Base-by-base conservation (phyloP, 2,888 invertebrate genomes). In the Linyphia triangularis region DNA sequence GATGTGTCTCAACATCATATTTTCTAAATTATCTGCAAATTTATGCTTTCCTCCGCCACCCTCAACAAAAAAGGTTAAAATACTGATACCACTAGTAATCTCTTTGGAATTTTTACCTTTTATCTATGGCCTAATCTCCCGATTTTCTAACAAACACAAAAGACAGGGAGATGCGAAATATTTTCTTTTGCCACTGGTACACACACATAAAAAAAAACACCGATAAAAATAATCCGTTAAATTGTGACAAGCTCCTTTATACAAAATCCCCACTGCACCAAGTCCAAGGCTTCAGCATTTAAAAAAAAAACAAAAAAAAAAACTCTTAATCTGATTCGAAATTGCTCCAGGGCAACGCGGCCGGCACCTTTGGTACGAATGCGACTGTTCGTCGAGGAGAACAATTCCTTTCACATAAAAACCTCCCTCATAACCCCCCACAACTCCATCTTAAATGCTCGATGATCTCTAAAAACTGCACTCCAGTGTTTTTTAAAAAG, bases 251-350 rank as follows among this genome's bases (percentile, higher is more conserved):
- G 19, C 16, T 28, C 22, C 33, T 10, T 40, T 63, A 5, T 70
- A 13, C 26, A 28, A 43, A 51, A 43, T 19, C 37, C 51, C 30
- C 28, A 16, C 59, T 37, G 13, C 10, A 10, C 57, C 59, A 51
- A 24, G 19, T 59, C 67, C 24, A 16, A 63, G 63, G n/a, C n/a
- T 16, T 10, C 33, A 33, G 24, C 16, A 22, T n/a, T n/a, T n/a
- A 0, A 40, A 69, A 70, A 69, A 69, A 40, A 40, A 69, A 37
- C 7, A 43, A 28, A 28, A 51, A 57, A 70, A 78, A 72, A 78
- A 79, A 88, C 26, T 28, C 75, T 75, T 88, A 88, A 88, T 88
- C 86, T 88, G 86, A 81, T 81, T 81, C 69, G 33, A 70, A 70
- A 78, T 33, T 67, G 28, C 82, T 30, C 16, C 19, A 59, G 1